Percentiles rank a stretch among this genome's conserved stretches.
Evolutionary conservation across 2,113 vertebrate species (phyloP).

Genomic region (Parotia lawesii): DNA sequence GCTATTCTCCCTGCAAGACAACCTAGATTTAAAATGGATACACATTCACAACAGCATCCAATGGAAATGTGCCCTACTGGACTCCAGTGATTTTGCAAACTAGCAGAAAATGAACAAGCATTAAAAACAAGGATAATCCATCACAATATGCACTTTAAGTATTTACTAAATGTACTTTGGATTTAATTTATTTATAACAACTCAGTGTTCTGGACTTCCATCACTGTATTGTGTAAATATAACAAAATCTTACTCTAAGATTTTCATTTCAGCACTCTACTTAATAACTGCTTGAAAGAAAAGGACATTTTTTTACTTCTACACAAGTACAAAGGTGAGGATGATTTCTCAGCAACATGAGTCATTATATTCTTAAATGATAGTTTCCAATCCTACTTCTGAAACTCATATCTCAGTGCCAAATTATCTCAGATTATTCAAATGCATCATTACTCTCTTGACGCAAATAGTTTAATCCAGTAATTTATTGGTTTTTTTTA

Average conservation of each 20-base stretch:
- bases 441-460: background rate
- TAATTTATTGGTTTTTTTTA: background rate
- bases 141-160: background rate
- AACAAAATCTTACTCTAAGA: background rate
- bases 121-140: background rate
- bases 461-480: background rate
- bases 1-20: background rate
- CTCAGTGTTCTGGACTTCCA: background rate
- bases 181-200: constrained; percentile 35
- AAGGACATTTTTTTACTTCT: background rate
- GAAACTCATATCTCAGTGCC: background rate
- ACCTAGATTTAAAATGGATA: constrained; percentile 8
- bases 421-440: background rate
- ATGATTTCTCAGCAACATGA: background rate
- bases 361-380: background rate
- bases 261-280: background rate
- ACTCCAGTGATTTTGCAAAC: background rate
- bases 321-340: background rate
- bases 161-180: background rate
- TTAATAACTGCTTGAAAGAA: background rate
- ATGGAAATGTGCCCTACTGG: background rate
- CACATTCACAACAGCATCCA: background rate
- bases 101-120: background rate
- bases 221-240: background rate
- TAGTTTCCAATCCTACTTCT: background rate